Evolutionary conservation across 2,797 vertebrate genomes (phyloP), one percentile per base, ranked within the genome.

Genomic region (Molossus molossus): DNA sequence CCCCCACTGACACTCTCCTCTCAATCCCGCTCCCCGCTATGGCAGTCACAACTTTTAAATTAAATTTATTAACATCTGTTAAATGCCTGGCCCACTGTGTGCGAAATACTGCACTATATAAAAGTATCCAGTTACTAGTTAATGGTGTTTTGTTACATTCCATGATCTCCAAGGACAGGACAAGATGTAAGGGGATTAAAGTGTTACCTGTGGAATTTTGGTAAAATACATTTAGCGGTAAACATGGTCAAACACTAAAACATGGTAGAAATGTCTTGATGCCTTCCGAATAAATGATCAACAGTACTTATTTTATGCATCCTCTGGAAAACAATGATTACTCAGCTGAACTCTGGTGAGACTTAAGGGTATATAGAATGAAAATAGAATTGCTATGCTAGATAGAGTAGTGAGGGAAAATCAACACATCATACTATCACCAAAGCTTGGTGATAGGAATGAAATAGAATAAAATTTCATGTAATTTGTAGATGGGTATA

Each of bases 381-480:
- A 91, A 88, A 69, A 82, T 40, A 83, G n/a, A 82, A 90, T 84
- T 27, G 0, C 40, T 92, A 5, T 48, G n/a, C 50, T 65, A 92
- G 33, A 33, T 33, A 45, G 9, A 33, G 4, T 72, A 67, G 14
- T 33, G 10, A 89, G 62, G 20, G 14, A 69, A 96, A 87, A 55
- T 83, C 23, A 96, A 55, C 57, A 90, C 20, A 90, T 14, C 69
- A 53, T n/a, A 72, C 37, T 73, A 55, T 62, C n/a, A 94, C 18
- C 37, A 93, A 81, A 94, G 21, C 21, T 69, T 89, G 69, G 14
- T 92, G 25, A 79, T 33, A 48, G 4, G 29, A 72, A 5, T 64
- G 29, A 91, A 95, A 88, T 25, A 91, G 58, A 90, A 83, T 84
- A 29, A 90, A 58, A 94, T 91, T 79, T 85, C 75, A 58, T 50